These are phyloP conservation scores for Cataglyphis hispanica DNA, from an alignment of 1,140 invertebrate species.

Conservation along the genomic window DNA sequence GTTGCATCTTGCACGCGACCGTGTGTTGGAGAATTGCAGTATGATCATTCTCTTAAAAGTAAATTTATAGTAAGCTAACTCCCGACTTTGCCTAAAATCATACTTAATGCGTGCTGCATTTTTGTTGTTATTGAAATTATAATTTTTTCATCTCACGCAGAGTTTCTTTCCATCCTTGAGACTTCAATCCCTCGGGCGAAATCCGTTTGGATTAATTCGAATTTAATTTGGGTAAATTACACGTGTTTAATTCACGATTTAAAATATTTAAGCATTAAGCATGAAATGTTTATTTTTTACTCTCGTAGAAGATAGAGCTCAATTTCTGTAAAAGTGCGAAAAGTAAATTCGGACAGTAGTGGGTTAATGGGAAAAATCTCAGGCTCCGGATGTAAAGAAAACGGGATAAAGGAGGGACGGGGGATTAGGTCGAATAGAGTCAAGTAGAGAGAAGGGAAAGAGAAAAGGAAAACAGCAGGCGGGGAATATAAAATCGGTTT, in stretches of 20 bases:
- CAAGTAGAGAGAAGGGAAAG: constrained; percentile 9
- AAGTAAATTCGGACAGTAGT: constrained; percentile 1
- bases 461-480: constrained; percentile 34
- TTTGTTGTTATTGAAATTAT: constrained; percentile 23
- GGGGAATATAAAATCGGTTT: constrained; percentile 62
- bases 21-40: neutral
- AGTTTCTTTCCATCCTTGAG: neutral
- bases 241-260: neutral
- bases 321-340: constrained; percentile 28
- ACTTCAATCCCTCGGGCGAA: neutral
- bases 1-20: neutral
- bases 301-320: neutral
- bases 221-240: constrained; percentile 17
- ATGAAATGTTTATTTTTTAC: neutral
- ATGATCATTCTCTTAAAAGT: constrained; percentile 20
- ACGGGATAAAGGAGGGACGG: neutral
- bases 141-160: neutral
- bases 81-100: neutral
- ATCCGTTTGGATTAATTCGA: neutral
- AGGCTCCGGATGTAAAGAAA: constrained; percentile 50
- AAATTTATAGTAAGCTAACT: neutral
- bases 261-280: neutral
- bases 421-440: constrained; percentile 35
- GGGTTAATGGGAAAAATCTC: constrained; percentile 64
- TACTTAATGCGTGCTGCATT: neutral